Percentiles rank a stretch among this genome's conserved stretches.
These are phyloP conservation scores for Cetoscarus ocellatus DNA, from an alignment of 2,797 vertebrate species.

Conservation along the genomic window DNA sequence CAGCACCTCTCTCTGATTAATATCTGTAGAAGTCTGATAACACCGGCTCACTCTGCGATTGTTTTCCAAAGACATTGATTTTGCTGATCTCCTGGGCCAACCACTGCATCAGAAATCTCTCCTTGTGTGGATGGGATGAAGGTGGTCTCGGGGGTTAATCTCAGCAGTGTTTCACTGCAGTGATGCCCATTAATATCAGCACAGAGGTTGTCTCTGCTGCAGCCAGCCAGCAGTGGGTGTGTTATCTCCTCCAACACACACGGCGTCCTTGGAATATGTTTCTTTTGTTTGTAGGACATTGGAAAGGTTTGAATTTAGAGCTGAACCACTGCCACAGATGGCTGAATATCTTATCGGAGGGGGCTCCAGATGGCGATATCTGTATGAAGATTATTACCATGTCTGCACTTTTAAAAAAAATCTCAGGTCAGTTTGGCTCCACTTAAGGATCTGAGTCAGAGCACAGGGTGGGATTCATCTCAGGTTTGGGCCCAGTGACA, in stretches of 20 bases:
- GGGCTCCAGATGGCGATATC: constrained; percentile 69
- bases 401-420: background rate
- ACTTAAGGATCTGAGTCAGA: constrained; percentile 5
- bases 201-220: constrained; percentile 44
- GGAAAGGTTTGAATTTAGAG: constrained; percentile 62
- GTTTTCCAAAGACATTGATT: constrained; percentile 52
- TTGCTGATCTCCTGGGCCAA: constrained; percentile 9
- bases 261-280: constrained; percentile 49
- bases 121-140: constrained; percentile 59
- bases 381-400: constrained; percentile 44
- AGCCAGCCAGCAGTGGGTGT: constrained; percentile 11
- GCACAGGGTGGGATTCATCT: constrained; percentile 10
- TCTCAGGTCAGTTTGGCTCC: constrained; percentile 14
- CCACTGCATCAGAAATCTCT: constrained; percentile 55
- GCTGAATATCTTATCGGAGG: constrained; percentile 49
- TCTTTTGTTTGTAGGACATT: constrained; percentile 52
- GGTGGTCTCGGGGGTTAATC: constrained; percentile 58
- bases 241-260: constrained; percentile 70
- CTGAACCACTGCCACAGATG: constrained; percentile 65
- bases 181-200: constrained; percentile 61
- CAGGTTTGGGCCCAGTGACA: too few species aligned
- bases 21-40: background rate
- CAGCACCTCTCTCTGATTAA: background rate
- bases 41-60: background rate
- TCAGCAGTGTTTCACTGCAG: constrained; percentile 42